phyloP scores from a whole-genome alignment of 2,797 vertebrate species.

The Urocyon cinereoargenteus region DNA sequence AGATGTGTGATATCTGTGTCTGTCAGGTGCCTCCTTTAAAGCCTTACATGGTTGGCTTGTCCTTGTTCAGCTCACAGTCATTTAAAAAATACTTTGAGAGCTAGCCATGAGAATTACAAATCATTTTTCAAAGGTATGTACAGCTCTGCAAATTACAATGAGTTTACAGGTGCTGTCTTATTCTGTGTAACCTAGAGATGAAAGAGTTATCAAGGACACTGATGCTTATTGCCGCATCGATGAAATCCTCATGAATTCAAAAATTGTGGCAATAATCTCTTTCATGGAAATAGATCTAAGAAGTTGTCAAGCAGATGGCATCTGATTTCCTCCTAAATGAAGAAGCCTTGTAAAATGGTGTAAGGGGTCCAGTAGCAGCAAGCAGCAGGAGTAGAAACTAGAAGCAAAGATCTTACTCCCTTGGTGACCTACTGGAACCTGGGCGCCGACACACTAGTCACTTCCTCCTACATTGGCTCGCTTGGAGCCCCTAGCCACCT shows the following conservation, averaged over 20 bases:
- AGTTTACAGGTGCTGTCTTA: constrained; percentile 78
- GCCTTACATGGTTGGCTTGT: constrained; percentile 66
- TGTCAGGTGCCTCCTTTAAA: constrained; percentile 78
- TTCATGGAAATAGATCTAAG: constrained; percentile 69
- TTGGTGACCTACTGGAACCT: neutral
- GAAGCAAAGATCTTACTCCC: neutral
- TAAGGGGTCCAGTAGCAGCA: neutral
- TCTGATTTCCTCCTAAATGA: constrained; percentile 67
- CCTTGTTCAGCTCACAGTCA: constrained; percentile 73
- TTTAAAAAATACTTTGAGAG: constrained; percentile 84
- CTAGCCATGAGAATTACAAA: constrained; percentile 85
- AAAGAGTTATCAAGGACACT: constrained; percentile 83
- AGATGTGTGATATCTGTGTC: constrained; percentile 62
- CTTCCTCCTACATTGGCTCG: neutral
- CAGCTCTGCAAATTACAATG: constrained; percentile 80
- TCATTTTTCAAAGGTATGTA: constrained; percentile 81
- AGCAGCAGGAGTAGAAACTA: neutral
- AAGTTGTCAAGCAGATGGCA: constrained; percentile 68
- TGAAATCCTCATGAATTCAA: constrained; percentile 75
- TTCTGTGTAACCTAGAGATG: constrained; percentile 78
- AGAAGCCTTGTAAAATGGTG: constrained; percentile 52
- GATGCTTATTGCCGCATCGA: constrained; percentile 65
- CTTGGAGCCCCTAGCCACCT: neutral
- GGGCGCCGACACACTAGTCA: neutral
- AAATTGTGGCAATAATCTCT: constrained; percentile 73